phyloP scores from a whole-genome alignment of 2,113 vertebrate genomes.

The Saimiri boliviensis region DNA sequence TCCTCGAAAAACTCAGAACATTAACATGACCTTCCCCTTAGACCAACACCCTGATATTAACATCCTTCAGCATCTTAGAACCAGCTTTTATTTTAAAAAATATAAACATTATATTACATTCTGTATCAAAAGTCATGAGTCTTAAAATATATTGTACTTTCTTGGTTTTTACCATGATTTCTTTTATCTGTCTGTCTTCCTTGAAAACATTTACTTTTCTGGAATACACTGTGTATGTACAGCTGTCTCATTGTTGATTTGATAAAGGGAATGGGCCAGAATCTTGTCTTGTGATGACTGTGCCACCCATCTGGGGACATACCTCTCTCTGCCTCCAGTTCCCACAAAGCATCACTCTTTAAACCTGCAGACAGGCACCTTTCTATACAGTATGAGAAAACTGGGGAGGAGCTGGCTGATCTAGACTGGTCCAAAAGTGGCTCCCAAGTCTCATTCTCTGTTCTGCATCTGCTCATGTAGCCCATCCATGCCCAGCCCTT shows the following conservation, averaged over 20 bases:
- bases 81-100: neutral
- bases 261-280: neutral
- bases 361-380: neutral
- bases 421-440: neutral
- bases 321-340: neutral
- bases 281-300: neutral
- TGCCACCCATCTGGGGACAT: neutral
- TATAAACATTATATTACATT: neutral
- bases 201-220: neutral
- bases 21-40: neutral
- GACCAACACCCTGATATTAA: neutral
- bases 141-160: neutral
- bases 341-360: no score
- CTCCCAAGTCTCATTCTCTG: neutral
- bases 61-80: neutral
- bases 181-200: neutral
- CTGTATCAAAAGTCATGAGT: neutral
- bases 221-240: neutral
- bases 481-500: fast-evolving
- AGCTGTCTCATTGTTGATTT: no score
- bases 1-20: neutral
- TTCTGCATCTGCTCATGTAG: neutral
- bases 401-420: no score
- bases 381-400: neutral
- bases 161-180: neutral